A percentile compares a stretch with the other conserved stretches of the same genome.
Evolutionary conservation across 2,797 vertebrate species (phyloP).

Genomic region (Lagodon rhomboides): DNA sequence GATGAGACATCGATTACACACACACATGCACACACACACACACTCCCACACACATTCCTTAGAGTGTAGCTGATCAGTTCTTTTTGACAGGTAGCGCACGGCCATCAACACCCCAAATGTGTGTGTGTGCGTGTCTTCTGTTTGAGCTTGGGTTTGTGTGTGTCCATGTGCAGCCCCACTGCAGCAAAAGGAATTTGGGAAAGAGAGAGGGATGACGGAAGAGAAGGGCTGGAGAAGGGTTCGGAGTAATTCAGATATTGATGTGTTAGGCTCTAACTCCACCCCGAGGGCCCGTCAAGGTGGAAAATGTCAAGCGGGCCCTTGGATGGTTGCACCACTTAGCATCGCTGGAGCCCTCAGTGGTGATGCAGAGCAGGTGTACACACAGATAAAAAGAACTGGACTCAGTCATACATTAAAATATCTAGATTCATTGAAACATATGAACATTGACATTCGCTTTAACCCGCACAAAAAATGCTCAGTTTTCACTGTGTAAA

Average conservation of each 20-base stretch:
- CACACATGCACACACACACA: neutral
- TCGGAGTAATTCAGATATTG: slow-evolving; percentile 76
- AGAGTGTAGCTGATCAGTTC: slow-evolving; percentile 72
- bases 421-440: neutral
- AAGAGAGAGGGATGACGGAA: slow-evolving; percentile 48
- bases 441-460: neutral
- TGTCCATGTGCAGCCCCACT: slow-evolving; percentile 30
- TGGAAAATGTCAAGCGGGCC: slow-evolving; percentile 70
- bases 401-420: neutral
- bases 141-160: slow-evolving; percentile 31
- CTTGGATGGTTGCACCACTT: slow-evolving; percentile 56
- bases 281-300: slow-evolving; percentile 71
- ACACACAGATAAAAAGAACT: slow-evolving; percentile 14
- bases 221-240: slow-evolving; percentile 37
- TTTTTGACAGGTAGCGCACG: slow-evolving; percentile 74
- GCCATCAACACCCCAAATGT: slow-evolving; percentile 57
- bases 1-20: slow-evolving; percentile 79
- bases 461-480: neutral
- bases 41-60: slow-evolving; percentile 42
- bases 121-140: slow-evolving; percentile 23
- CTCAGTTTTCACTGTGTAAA: neutral
- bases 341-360: slow-evolving; percentile 41
- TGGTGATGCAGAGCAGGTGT: slow-evolving; percentile 37
- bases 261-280: slow-evolving; percentile 73
- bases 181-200: slow-evolving; percentile 58